phyloP scores from a whole-genome alignment of 2,888 invertebrate species.

The Drosophila prostipennis region DNA sequence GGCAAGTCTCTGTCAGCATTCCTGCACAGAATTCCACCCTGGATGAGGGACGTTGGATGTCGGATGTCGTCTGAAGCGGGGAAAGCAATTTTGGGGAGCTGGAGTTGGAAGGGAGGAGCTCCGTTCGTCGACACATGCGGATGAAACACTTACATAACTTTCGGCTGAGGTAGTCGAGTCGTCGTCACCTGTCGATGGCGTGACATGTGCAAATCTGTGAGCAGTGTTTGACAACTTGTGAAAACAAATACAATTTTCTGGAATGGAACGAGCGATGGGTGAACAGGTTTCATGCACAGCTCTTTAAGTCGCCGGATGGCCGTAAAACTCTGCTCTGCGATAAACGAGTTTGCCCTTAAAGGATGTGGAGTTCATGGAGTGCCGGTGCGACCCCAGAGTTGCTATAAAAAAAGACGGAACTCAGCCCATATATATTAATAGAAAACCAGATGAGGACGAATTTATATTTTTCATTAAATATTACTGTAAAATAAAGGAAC shows the following conservation, averaged over 20 bases:
- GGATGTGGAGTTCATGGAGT: conserved; percentile 4
- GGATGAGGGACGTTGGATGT: background rate
- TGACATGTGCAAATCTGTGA: conserved; percentile 57
- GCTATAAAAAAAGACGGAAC: background rate
- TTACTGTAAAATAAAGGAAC: too few relatives aligned
- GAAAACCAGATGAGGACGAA: too few relatives aligned
- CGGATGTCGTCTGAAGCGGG: background rate
- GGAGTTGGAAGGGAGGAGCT: background rate
- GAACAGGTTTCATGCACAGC: conserved; percentile 22
- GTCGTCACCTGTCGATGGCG: conserved; percentile 31
- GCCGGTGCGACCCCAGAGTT: background rate
- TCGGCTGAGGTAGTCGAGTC: conserved; percentile 36
- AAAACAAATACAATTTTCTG: conserved; percentile 55
- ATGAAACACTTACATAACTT: conserved; percentile 44
- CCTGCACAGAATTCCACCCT: conserved; percentile 26
- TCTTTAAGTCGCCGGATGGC: conserved; percentile 45
- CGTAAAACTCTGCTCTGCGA: conserved; percentile 46
- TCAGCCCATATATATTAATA: too few relatives aligned
- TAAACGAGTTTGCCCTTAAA: conserved; percentile 58
- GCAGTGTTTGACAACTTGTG: conserved; percentile 47
- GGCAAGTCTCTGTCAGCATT: conserved; percentile 59
- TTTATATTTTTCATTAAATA: too few relatives aligned
- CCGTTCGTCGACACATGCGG: conserved; percentile 22
- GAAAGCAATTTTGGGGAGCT: conserved; percentile 14
- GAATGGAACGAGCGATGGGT: conserved; percentile 7